phyloP scores from a whole-genome alignment of 1,140 invertebrate species.

The Hermetia illucens region DNA sequence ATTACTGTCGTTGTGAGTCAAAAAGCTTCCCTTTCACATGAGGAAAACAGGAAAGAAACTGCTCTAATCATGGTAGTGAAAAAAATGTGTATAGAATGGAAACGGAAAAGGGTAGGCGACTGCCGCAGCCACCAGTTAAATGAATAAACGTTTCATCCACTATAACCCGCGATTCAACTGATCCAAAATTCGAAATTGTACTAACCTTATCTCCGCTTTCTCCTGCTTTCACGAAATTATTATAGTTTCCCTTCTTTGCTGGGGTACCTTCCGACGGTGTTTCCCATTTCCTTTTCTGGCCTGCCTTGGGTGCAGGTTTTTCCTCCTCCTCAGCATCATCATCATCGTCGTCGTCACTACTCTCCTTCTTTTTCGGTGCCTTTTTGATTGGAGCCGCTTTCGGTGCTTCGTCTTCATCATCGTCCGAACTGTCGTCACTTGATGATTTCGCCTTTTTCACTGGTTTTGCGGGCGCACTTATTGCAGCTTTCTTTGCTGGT shows the following conservation, averaged over 20 bases:
- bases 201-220: slow-evolving; percentile 35
- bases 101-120: too few relatives aligned
- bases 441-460: slow-evolving; percentile 10
- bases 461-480: too few relatives aligned
- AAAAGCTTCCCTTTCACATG: too few relatives aligned
- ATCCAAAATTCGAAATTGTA: too few relatives aligned
- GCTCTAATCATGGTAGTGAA: too few relatives aligned
- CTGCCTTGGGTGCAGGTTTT: slow-evolving; percentile 14
- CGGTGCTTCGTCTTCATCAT: slow-evolving; percentile 11
- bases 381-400: slow-evolving; percentile 10
- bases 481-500: slow-evolving; percentile 7
- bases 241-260: slow-evolving; percentile 32
- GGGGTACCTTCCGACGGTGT: slow-evolving; percentile 15
- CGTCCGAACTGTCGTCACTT: slow-evolving; percentile 9
- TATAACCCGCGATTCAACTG: too few relatives aligned
- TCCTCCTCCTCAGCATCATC: slow-evolving; percentile 26
- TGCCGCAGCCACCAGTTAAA: too few relatives aligned
- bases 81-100: too few relatives aligned
- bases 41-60: too few relatives aligned
- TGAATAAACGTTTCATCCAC: too few relatives aligned
- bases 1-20: too few relatives aligned
- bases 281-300: slow-evolving; percentile 29
- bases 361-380: slow-evolving; percentile 18
- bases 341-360: slow-evolving; percentile 25
- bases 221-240: slow-evolving; percentile 40